Conservation (phyloP, 1,140 invertebrate genomes). For the Lysiphlebus fabarum region DNA sequence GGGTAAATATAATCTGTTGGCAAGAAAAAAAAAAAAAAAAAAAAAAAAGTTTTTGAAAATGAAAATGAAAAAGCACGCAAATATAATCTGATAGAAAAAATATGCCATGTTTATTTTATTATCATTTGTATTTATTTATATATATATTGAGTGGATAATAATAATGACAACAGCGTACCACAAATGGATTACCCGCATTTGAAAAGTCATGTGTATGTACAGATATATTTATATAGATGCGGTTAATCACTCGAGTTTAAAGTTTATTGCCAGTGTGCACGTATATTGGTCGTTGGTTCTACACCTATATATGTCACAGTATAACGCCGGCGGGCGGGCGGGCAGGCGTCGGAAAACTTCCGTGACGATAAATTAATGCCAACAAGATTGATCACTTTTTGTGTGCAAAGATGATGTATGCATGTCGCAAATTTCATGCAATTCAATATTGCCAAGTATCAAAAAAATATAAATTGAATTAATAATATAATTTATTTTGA, state of each 20-base stretch:
- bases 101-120: no score
- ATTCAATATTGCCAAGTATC: not conserved
- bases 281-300: constrained; percentile 1
- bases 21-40: no score
- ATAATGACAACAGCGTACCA: constrained; percentile 7
- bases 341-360: constrained; percentile 11
- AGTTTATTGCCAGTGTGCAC: constrained; percentile 14
- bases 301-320: constrained; percentile 2
- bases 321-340: constrained; percentile 9
- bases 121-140: no score
- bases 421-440: not conserved
- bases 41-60: no score
- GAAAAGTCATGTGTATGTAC: not conserved
- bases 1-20: no score
- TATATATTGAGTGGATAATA: not conserved
- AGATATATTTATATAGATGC: not conserved
- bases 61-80: no score
- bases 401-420: constrained; percentile 10
- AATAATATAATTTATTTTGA: not conserved
- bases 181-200: constrained; percentile 22
- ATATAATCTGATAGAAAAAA: no score
- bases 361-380: constrained; percentile 23
- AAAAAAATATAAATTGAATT: not conserved
- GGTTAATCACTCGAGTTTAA: constrained; percentile 15
- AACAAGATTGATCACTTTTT: constrained; percentile 24